These are phyloP conservation scores for Clytia hemisphaerica DNA, from an alignment of 30 jellyfish, hydroid and myxozoan genomes.

Conservation along the genomic window DNA sequence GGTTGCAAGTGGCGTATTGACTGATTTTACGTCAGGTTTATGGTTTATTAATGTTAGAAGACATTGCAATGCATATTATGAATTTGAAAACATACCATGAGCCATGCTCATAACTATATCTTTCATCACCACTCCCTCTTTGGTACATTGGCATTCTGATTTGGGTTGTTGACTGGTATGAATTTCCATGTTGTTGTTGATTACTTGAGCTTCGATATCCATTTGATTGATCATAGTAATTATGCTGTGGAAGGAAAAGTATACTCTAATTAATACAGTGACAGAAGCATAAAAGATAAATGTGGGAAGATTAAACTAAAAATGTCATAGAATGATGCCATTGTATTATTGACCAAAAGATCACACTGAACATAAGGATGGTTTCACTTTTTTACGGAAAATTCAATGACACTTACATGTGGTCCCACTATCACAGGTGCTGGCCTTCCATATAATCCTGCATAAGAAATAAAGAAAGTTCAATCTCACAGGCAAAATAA, in stretches of 20 bases:
- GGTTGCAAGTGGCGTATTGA: too few species aligned
- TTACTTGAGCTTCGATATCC: slow-evolving; percentile 64
- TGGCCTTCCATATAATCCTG: slow-evolving; percentile 96
- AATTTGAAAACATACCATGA: slow-evolving; percentile 48
- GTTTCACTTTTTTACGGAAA: not conserved
- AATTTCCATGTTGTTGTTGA: slow-evolving; percentile 71
- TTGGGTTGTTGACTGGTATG: slow-evolving; percentile 68
- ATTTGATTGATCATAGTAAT: slow-evolving; percentile 70
- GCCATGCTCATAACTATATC: slow-evolving; percentile 76
- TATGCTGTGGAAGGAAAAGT: slow-evolving; percentile 76
- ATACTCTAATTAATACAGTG: slow-evolving; percentile 6
- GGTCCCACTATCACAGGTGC: slow-evolving; percentile 98
- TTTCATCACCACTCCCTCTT: slow-evolving; percentile 73
- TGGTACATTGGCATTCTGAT: slow-evolving; percentile 80
- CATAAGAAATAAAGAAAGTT: too few species aligned
- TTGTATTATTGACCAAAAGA: too few species aligned
- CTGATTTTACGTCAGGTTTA: too few species aligned
- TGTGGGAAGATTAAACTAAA: too few species aligned
- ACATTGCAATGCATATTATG: too few species aligned
- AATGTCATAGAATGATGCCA: too few species aligned
- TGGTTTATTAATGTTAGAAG: too few species aligned
- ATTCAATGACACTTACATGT: slow-evolving; percentile 41
- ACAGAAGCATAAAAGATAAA: not conserved
- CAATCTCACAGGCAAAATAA: too few species aligned
- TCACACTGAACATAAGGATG: too few species aligned